Conservation (phyloP, 2,888 invertebrate genomes). For the Sphaeridia pumilis region DNA sequence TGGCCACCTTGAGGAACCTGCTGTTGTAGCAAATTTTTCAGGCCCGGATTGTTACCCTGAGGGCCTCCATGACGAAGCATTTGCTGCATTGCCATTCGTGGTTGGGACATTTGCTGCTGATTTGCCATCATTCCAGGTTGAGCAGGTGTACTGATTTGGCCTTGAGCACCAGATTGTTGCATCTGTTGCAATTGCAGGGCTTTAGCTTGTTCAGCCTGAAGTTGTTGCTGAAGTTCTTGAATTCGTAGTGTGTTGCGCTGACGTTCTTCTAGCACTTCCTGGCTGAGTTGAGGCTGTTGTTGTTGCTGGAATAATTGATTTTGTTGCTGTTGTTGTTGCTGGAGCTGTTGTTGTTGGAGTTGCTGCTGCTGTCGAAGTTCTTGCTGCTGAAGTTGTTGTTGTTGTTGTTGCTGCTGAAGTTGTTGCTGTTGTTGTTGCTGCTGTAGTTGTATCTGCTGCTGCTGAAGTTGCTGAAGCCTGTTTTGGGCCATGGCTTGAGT, state of each 20-base stretch:
- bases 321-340: conserved; percentile 37
- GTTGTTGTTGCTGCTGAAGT: conserved; percentile 42
- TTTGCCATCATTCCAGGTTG: conserved; percentile 10
- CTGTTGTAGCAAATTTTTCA: conserved; percentile 67
- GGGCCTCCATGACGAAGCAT: conserved; percentile 55
- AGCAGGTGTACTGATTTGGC: not conserved
- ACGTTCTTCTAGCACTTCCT: conserved; percentile 44
- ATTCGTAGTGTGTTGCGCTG: conserved; percentile 70
- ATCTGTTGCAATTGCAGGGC: conserved; percentile 52
- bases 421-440: conserved; percentile 36
- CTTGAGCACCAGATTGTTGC: conserved; percentile 13
- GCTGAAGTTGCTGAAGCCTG: conserved; percentile 16
- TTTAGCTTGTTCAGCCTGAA: conserved; percentile 67
- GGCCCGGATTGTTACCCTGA: conserved; percentile 63
- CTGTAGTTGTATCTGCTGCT: conserved; percentile 34
- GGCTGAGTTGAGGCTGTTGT: conserved; percentile 14
- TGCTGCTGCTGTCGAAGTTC: conserved; percentile 39
- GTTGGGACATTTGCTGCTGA: conserved; percentile 7
- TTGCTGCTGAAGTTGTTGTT: conserved; percentile 38
- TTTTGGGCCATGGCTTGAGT: not conserved
- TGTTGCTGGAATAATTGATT: conserved; percentile 41
- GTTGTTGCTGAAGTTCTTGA: conserved; percentile 59
- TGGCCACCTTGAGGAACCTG: conserved; percentile 20
- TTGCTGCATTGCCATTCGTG: conserved; percentile 42
- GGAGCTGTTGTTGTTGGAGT: conserved; percentile 23